Percentiles rank a stretch among this genome's conserved stretches.
Evolutionary conservation across 2,113 vertebrate species (phyloP).

Genomic region (Arizona elegans): DNA sequence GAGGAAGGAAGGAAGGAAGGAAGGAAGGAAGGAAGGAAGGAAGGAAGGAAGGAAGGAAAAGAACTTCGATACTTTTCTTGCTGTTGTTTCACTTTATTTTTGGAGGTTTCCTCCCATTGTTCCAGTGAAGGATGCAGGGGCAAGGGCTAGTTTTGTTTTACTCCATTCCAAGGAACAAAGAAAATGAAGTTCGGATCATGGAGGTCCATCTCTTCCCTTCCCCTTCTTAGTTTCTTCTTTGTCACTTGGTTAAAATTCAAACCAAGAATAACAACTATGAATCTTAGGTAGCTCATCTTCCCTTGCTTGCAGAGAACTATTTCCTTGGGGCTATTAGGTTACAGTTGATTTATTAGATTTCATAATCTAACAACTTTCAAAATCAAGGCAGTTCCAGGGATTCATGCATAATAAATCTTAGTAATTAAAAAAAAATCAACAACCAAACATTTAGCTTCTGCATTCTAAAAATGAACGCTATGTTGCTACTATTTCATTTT

Average conservation of each 20-base stretch:
- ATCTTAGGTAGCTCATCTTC: neutral
- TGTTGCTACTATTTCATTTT: neutral
- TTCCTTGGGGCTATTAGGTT: neutral
- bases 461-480: neutral
- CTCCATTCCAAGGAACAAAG: neutral
- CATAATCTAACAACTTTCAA: neutral
- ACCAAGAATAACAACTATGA: neutral
- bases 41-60: neutral
- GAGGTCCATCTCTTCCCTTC: neutral
- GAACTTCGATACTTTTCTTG: neutral
- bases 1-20: too few species aligned
- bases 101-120: neutral
- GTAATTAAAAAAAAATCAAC: neutral
- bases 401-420: neutral
- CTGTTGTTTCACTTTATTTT: neutral
- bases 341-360: neutral
- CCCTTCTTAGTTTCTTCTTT: neutral
- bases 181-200: neutral
- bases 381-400: neutral
- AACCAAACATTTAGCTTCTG: neutral
- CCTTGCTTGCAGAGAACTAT: neutral
- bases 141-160: neutral
- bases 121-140: neutral
- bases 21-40: too few species aligned
- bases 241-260: neutral